Base-by-base conservation (phyloP, 2,888 invertebrate species). In the Philaethria dido region DNA sequence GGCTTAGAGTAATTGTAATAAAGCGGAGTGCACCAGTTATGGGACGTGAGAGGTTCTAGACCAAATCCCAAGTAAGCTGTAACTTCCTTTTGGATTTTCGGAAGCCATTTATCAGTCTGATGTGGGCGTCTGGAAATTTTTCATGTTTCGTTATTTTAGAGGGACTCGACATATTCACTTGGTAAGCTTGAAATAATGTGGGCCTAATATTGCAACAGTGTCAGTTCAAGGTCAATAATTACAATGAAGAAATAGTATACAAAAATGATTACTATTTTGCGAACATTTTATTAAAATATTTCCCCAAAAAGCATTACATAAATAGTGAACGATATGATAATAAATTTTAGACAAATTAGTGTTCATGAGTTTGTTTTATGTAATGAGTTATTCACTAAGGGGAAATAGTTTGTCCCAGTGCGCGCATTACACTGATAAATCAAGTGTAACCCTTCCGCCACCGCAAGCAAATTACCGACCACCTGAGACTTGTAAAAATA, bases 61-160 rank as follows among this genome's bases (percentile, higher is more conserved):
- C 92, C 90, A 93, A 93, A 93, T 93, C 93, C 93, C 91, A 84
- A 90, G 88, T 93, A 93, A 93, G 93, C 93, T 93, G 92, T 93
- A 92, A 93, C 93, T 93, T 93, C 93, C 93, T 93, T 93, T 93
- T 92, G 93, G 93, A 93, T 93, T 93, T 93, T 93, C 92, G 93
- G 93, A 93, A 93, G 93, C 92, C 93, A 93, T 93, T 93, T 93
- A 93, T 93, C 93, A 93, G 93, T 92, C 91, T 92, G 92, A 92
- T 92, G 92, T 87, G 89, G 82, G 90, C 88, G 92, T 90, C 92
- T 92, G 90, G 90, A 92, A 90, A 92, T 92, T 92, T 92, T 92
- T 92, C 92, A 92, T 93, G 93, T 93, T 92, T 92, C 90, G 91
- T 93, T 92, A 92, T 91, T 92, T 90, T 88, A 85, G 78, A 78